Base-by-base conservation (phyloP, 2,113 vertebrate species). In the Pygoscelis adeliae region DNA sequence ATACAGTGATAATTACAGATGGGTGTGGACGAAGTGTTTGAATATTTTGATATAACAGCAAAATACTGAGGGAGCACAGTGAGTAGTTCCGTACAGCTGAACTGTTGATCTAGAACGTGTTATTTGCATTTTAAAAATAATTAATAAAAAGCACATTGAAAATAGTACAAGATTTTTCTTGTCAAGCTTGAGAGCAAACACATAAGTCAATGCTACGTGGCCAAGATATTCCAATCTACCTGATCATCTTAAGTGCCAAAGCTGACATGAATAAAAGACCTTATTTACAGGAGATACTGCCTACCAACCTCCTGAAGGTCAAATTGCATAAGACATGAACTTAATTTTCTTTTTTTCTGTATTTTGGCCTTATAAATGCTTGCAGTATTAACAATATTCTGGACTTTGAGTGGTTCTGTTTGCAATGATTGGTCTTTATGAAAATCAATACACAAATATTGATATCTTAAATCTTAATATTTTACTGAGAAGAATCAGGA, bases 201-300 rank as follows among this genome's bases (percentile, higher is more conserved):
- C 1, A 1, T 46, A 77, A 83, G 21, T 55, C 63, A 69, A n/a
- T 23, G 49, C 9, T 12, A 32, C 2, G 3, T 40, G 26, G 42
- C 23, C 46, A 65, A 85, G 40, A 65, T 52, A 55, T 27, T 89
- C 26, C 5, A 11, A 56, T 70, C 16, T 61, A 34, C 20, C 11
- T 18, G 9, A 55, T 61, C 0, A 0, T 69, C 82, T 74, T 61
- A 71, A 5, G 6, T 83, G 42, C 14, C 0, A 5, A 71, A 67
- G 34, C 6, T 65, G 59, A 70, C 32, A 30, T 20, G 19, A 82
- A 32, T n/a, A 21, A 32, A 90, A 52, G 19, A 53, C 13, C 17
- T 40, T 32, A 29, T 73, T 84, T 61, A 46, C 6, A 34, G 38
- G 18, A 83, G 10, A 47, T 42, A 56, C 18, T 58, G 12, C 13